Percentiles rank a stretch among this genome's conserved stretches.
These are phyloP conservation scores for Conchocele bisecta DNA, from an alignment of 2,888 invertebrate genomes.

Conservation along the genomic window DNA sequence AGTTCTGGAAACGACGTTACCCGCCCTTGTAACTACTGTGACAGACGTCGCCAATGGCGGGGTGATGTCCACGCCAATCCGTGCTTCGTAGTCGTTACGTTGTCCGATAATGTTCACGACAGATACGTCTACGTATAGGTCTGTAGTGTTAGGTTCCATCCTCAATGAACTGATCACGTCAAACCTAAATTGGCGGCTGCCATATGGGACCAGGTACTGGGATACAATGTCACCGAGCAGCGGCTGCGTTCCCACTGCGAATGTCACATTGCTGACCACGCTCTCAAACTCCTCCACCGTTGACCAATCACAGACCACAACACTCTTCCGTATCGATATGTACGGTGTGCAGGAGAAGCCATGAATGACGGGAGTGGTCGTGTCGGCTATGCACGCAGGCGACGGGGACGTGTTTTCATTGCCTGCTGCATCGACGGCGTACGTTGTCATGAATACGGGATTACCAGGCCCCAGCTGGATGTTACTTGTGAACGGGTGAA, in stretches of 20 bases:
- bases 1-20: background rate
- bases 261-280: constrained; percentile 14
- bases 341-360: constrained; percentile 40
- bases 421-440: constrained; percentile 44
- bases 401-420: constrained; percentile 20
- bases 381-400: constrained; percentile 47
- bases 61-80: constrained; percentile 41
- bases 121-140: constrained; percentile 30
- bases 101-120: constrained; percentile 38
- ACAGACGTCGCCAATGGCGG: constrained; percentile 35
- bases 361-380: constrained; percentile 33
- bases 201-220: constrained; percentile 5
- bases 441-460: constrained; percentile 37
- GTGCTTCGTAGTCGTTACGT: constrained; percentile 1
- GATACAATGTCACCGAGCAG: constrained; percentile 16
- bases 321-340: constrained; percentile 35
- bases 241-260: constrained; percentile 31
- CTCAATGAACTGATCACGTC: constrained; percentile 27
- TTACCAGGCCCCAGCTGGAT: constrained; percentile 36
- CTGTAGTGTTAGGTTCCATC: constrained; percentile 6
- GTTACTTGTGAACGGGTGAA: constrained; percentile 15
- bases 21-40: constrained; percentile 33
- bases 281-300: constrained; percentile 54
- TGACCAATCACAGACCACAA: constrained; percentile 41
- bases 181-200: constrained; percentile 14